Percentiles rank a stretch among this genome's conserved stretches.
These are phyloP conservation scores for Spilarctia lutea DNA, from an alignment of 2,888 invertebrate genomes.

Conservation along the genomic window DNA sequence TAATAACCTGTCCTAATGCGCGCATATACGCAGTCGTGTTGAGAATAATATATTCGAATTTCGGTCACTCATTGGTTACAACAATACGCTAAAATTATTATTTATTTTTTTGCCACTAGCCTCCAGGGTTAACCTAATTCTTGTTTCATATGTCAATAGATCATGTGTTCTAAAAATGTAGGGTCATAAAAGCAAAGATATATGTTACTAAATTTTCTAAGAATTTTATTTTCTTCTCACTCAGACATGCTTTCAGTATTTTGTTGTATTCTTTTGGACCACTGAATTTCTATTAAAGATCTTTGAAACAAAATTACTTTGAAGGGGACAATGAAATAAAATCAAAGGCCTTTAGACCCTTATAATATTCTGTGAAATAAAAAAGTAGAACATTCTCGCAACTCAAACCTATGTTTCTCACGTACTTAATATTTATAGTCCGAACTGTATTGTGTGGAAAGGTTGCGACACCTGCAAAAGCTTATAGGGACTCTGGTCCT, in stretches of 20 bases:
- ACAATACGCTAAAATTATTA: slow-evolving; percentile 20
- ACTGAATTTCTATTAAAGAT: slow-evolving; percentile 5
- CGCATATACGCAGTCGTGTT: slow-evolving; percentile 10
- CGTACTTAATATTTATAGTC: slow-evolving; percentile 62
- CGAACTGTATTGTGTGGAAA: slow-evolving; percentile 65
- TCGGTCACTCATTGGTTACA: slow-evolving; percentile 30
- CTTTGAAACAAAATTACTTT: slow-evolving; percentile 7
- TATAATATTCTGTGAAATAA: slow-evolving; percentile 35
- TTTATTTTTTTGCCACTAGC: slow-evolving; percentile 23
- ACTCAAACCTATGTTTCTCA: slow-evolving; percentile 58
- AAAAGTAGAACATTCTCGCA: slow-evolving; percentile 43
- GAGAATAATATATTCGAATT: slow-evolving; percentile 17
- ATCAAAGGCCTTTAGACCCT: slow-evolving; percentile 27
- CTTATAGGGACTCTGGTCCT: slow-evolving; percentile 67
- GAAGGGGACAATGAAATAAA: slow-evolving; percentile 21
- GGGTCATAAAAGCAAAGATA: neutral
- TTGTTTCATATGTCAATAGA: neutral
- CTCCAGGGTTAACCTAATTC: slow-evolving; percentile 5
- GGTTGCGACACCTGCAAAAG: slow-evolving; percentile 69
- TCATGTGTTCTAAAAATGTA: neutral
- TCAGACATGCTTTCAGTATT: slow-evolving; percentile 7
- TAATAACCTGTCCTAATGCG: slow-evolving; percentile 6
- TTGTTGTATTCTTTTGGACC: neutral
- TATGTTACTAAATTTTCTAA: slow-evolving; percentile 16
- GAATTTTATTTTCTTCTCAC: slow-evolving; percentile 12